Base-by-base conservation (phyloP, 2,113 vertebrate genomes). In the Varanus salvator region DNA sequence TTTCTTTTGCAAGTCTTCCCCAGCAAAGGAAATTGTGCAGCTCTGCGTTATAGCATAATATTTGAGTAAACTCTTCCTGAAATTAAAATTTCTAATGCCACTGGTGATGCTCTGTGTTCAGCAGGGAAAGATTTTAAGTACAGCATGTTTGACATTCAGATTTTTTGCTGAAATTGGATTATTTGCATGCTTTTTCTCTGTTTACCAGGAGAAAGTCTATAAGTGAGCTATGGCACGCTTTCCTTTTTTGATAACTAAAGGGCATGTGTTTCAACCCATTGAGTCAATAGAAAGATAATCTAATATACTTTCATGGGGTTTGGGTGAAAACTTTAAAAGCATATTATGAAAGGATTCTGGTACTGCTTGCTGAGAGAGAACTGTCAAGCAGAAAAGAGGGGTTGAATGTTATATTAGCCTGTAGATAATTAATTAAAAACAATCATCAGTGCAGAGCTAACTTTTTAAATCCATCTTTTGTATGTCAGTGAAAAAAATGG, bases 281-380 rank as follows among this genome's bases (percentile, higher is more conserved):
- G 80, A 83, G 54, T 84, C 69, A 89, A 64, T 84, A 84, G 69
- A 89, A 89, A 83, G 80, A 48, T 76, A 87, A 80, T 87, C 75
- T 69, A 80, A 80, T 80, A 68, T 6, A 69, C 76, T 87, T 87
- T 68, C 76, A 75, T 80, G 68, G 25, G 78, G 78, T 57, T 38
- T 57, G 27, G 78, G 34, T 14, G 60, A 72, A 71, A 17, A 23
- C 44, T 82, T 50, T 85, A 54, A 85, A 85, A 85, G 31, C 34
- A 34, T 66, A 23, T 85, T 85, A 72, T n/a, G 48, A 85, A 85
- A 72, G 17, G 84, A 29, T 88, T 88, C 68, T 82, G 87, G 23
- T 80, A 23, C 25, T 71, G 29, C 25, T 21, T 75, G 34, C 4
- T 2, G 88, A 19, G 9, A 8, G 38, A 78, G 60, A 75, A 5